Percentiles rank a stretch among this genome's conserved stretches.
These are phyloP conservation scores for Suillia variegata DNA, from an alignment of 2,888 invertebrate genomes.

Conservation along the genomic window DNA sequence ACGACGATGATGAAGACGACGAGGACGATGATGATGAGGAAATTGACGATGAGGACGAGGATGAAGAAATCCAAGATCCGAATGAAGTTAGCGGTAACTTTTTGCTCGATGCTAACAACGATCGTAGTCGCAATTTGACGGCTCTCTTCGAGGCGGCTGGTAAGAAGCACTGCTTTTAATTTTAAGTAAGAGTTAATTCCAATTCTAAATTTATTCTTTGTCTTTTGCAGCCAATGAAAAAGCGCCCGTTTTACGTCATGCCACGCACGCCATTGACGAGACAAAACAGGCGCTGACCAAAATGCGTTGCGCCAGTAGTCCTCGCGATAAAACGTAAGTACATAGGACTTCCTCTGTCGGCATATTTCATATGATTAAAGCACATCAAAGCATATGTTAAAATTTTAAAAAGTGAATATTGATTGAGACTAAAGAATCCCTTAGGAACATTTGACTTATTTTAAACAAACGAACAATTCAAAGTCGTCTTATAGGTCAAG, in stretches of 20 bases:
- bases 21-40: conserved; percentile 61
- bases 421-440: too few species aligned
- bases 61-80: conserved; percentile 55
- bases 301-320: conserved; percentile 88
- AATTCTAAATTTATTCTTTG: too few species aligned
- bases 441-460: too few species aligned
- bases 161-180: conserved; percentile 30
- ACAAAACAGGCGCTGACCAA: conserved; percentile 95
- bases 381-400: too few species aligned
- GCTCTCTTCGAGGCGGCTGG: conserved; percentile 91
- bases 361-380: too few species aligned
- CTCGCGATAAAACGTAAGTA: conserved; percentile 68
- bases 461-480: too few species aligned
- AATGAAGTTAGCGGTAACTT: conserved; percentile 56
- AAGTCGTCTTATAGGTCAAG: too few species aligned
- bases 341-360: background rate
- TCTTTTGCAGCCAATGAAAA: conserved; percentile 54
- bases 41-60: conserved; percentile 60
- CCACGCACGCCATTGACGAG: conserved; percentile 91
- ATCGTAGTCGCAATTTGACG: conserved; percentile 70
- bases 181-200: too few species aligned
- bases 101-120: conserved; percentile 62
- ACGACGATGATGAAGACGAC: conserved; percentile 52
- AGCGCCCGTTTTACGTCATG: conserved; percentile 60
- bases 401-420: too few species aligned